A percentile compares a stretch with the other conserved stretches of the same genome.
phyloP scores from a whole-genome alignment of 2,797 vertebrate genomes.

The Enteromius unitaeniatus region DNA sequence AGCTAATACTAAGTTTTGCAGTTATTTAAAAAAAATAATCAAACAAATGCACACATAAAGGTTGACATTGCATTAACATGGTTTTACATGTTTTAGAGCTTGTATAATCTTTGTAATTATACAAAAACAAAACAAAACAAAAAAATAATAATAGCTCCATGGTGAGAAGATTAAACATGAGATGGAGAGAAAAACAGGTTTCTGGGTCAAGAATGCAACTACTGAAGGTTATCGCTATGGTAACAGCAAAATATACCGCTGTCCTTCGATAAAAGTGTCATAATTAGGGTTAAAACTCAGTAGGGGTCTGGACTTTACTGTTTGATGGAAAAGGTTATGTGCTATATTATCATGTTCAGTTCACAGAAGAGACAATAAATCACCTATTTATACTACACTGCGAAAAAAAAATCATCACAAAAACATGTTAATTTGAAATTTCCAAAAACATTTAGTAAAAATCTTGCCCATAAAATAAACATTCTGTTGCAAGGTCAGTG shows the following conservation, averaged over 20 bases:
- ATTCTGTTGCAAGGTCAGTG: constrained; percentile 9
- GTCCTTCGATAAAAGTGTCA: constrained; percentile 21
- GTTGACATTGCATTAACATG: not conserved
- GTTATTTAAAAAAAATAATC: not conserved
- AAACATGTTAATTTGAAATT: not conserved
- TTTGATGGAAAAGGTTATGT: constrained; percentile 29
- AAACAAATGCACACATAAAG: not conserved
- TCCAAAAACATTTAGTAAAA: not conserved
- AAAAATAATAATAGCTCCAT: not conserved
- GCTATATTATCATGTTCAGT: constrained; percentile 4
- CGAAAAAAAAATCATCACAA: not conserved
- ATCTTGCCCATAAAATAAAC: not conserved
- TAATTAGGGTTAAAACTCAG: constrained; percentile 54
- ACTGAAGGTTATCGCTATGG: constrained; percentile 45
- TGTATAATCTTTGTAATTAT: not conserved
- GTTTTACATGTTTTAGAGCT: not conserved
- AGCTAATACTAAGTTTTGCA: not conserved
- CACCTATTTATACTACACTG: not conserved
- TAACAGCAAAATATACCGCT: constrained; percentile 26
- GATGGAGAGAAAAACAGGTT: constrained; percentile 50
- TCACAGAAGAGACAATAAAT: constrained; percentile 20
- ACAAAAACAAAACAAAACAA: not conserved
- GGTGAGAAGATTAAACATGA: constrained; percentile 4
- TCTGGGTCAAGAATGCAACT: constrained; percentile 48
- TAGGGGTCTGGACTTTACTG: constrained; percentile 30